Percentiles rank a stretch among this genome's conserved stretches.
phyloP scores from a whole-genome alignment of 2,797 vertebrate species.

The Pangasius sanitwongsei region DNA sequence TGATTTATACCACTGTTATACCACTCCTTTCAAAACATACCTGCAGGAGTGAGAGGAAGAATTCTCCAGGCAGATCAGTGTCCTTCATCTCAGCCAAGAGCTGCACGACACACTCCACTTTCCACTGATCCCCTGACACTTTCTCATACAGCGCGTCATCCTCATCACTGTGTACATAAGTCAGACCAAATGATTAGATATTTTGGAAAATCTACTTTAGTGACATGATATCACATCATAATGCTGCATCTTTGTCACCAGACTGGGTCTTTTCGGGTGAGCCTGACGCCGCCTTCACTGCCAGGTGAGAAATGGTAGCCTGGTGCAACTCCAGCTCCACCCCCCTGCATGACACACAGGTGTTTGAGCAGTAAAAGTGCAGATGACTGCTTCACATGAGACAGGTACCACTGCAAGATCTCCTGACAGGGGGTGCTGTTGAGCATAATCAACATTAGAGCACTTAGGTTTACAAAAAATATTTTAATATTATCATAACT shows the following conservation, averaged over 20 bases:
- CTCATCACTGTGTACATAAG: conserved; percentile 74
- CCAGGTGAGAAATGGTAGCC: conserved; percentile 77
- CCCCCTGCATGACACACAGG: conserved; percentile 73
- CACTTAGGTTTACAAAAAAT: not conserved
- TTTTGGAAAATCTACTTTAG: not conserved
- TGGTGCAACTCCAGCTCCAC: conserved; percentile 57
- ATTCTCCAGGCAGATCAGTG: conserved; percentile 85
- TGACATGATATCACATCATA: not conserved
- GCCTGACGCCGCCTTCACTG: conserved; percentile 78
- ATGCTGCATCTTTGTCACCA: conserved; percentile 69
- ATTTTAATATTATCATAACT: not conserved
- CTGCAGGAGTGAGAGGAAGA: conserved; percentile 89
- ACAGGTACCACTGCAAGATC: conserved; percentile 88
- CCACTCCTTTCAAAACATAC: conserved; percentile 63
- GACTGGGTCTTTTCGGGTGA: conserved; percentile 65
- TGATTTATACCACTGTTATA: not conserved
- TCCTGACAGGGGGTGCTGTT: conserved; percentile 86
- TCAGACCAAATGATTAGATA: not conserved
- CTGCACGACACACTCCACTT: conserved; percentile 80
- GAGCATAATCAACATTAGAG: conserved; percentile 25
- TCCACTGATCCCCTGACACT: conserved; percentile 86
- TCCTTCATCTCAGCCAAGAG: conserved; percentile 82
- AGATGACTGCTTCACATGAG: conserved; percentile 67
- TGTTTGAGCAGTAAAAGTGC: conserved; percentile 73
- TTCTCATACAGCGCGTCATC: conserved; percentile 88